phyloP scores from a whole-genome alignment of 2,797 vertebrate genomes.

The Emydoidea blandingii region DNA sequence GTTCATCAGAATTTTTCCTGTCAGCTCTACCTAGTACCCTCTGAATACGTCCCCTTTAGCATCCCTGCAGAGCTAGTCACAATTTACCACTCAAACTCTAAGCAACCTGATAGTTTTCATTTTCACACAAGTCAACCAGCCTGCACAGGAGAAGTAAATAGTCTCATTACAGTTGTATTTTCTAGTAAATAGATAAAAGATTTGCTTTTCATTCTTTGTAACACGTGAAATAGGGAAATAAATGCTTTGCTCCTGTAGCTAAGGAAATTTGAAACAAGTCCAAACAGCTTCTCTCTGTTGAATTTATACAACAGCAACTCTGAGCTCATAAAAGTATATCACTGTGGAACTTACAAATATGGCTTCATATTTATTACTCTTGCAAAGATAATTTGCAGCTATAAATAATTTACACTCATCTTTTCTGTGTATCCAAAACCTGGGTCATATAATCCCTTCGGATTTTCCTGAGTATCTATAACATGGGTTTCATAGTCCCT shows the following conservation, averaged over 20 bases:
- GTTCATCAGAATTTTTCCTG: conserved; percentile 1
- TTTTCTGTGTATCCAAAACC: conserved; percentile 22
- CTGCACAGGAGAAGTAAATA: conserved; percentile 12
- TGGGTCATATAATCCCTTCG: conserved; percentile 29
- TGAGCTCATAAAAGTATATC: conserved; percentile 73
- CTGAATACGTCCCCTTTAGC: not conserved
- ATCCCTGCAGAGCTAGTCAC: not conserved
- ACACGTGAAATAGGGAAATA: conserved; percentile 65
- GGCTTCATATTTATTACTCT: conserved; percentile 65
- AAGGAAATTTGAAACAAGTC: conserved; percentile 63
- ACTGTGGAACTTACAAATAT: conserved; percentile 66
- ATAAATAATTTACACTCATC: conserved; percentile 63
- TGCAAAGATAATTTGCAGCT: conserved; percentile 53
- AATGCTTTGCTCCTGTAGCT: conserved; percentile 59
- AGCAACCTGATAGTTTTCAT: not conserved
- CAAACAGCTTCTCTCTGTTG: conserved; percentile 66
- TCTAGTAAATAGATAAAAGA: conserved; percentile 66
- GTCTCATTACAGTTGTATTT: conserved; percentile 54
- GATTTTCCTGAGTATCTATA: conserved; percentile 28
- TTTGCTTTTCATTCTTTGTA: conserved; percentile 69
- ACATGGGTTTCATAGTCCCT: conserved; percentile 1
- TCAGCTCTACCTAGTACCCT: not conserved
- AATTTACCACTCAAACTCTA: not conserved
- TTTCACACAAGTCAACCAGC: conserved; percentile 9
- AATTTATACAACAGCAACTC: conserved; percentile 66